Evolutionary conservation across 2,888 invertebrate species (phyloP).

Genomic region (Heliconius ismenius): DNA sequence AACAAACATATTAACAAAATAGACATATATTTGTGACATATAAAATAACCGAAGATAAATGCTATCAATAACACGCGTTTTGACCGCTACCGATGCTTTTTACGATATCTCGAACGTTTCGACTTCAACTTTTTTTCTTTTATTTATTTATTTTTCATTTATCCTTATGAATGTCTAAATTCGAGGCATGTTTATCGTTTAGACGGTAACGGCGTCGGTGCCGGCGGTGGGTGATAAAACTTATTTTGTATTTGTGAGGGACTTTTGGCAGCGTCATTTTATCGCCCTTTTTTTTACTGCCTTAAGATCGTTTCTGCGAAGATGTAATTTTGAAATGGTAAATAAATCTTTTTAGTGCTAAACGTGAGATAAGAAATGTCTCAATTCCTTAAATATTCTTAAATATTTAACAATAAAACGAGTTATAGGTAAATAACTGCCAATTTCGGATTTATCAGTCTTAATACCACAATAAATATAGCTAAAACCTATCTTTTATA

Average conservation of each 20-base stretch:
- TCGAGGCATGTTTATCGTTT: constrained; percentile 58
- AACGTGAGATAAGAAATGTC: constrained; percentile 38
- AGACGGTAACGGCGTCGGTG: constrained; percentile 56
- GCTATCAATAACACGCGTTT: constrained; percentile 55
- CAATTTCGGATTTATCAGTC: neutral
- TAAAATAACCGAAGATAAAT: constrained; percentile 44
- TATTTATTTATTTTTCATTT: constrained; percentile 45
- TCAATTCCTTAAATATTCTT: constrained; percentile 25
- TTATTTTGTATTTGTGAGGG: constrained; percentile 52
- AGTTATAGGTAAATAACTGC: neutral
- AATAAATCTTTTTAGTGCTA: constrained; percentile 40
- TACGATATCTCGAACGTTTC: constrained; percentile 52
- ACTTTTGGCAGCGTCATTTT: constrained; percentile 55
- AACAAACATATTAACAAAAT: constrained; percentile 5
- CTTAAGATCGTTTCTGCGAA: constrained; percentile 36
- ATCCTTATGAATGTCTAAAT: constrained; percentile 61
- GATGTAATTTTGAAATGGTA: constrained; percentile 34
- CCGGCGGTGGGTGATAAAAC: constrained; percentile 60
- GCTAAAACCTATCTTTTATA: neutral
- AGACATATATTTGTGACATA: constrained; percentile 9
- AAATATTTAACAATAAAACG: neutral
- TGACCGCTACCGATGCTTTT: constrained; percentile 59
- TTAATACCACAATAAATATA: neutral
- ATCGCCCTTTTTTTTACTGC: constrained; percentile 46
- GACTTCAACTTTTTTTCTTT: constrained; percentile 46